Evolutionary conservation across 2,888 invertebrate genomes (phyloP).

Genomic region (Drosophila cracens): DNA sequence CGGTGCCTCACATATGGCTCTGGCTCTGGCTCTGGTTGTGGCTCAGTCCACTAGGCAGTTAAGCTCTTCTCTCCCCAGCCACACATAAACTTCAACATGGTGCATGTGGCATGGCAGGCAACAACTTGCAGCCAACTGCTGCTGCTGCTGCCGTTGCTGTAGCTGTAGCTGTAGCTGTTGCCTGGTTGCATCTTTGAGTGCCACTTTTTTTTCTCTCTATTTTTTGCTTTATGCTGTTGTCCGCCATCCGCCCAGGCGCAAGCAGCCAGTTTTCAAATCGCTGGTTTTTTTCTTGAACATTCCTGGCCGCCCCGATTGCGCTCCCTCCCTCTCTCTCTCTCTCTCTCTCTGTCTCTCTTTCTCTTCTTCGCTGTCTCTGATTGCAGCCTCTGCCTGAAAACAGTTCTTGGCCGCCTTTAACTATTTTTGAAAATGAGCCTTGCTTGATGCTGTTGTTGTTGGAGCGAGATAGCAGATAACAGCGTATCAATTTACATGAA

Average conservation of each 20-base stretch:
- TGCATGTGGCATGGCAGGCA: constrained; percentile 24
- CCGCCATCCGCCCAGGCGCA: constrained; percentile 56
- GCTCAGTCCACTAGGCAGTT: constrained; percentile 45
- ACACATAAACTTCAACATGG: constrained; percentile 43
- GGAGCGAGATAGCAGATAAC: constrained; percentile 54
- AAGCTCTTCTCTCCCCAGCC: constrained; percentile 17
- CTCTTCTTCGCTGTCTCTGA: constrained; percentile 11
- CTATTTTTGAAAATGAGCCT: constrained; percentile 70
- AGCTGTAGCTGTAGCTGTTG: constrained; percentile 32
- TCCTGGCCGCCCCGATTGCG: constrained; percentile 55
- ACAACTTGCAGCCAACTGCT: constrained; percentile 43
- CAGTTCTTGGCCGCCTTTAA: constrained; percentile 63
- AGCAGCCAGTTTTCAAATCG: constrained; percentile 66
- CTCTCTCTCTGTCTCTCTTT: constrained; percentile 13
- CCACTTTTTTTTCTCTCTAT: constrained; percentile 57
- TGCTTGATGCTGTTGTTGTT: constrained; percentile 36
- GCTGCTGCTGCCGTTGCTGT: constrained; percentile 12
- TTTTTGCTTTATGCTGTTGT: constrained; percentile 41
- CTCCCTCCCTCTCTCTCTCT: constrained; percentile 11
- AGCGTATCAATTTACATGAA: constrained; percentile 73
- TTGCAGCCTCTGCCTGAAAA: constrained; percentile 37
- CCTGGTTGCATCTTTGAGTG: constrained; percentile 70
- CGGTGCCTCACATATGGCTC: constrained; percentile 45
- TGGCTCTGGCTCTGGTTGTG: background rate
- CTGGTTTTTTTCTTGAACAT: constrained; percentile 59